Evolutionary conservation across 2,113 vertebrate genomes (phyloP).

Genomic region (Alexandromys fortis): DNA sequence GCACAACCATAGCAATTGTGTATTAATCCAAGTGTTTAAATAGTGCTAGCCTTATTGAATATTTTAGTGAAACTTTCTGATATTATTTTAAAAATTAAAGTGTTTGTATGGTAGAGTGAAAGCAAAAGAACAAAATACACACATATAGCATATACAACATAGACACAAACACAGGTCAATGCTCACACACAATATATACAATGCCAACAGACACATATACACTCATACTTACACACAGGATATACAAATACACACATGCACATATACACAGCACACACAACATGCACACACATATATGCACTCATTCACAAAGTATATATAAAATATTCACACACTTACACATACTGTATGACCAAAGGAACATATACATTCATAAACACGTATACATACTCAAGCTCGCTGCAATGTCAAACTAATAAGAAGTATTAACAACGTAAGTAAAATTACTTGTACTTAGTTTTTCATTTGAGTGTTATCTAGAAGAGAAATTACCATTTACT

Average conservation of each 20-base stretch:
- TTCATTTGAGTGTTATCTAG: neutral
- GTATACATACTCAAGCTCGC: neutral
- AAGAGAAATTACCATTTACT: neutral
- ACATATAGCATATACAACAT: neutral
- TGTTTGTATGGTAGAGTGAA: neutral
- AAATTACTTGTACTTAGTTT: neutral
- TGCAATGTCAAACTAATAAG: neutral
- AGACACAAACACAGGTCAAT: neutral
- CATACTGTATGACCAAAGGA: neutral
- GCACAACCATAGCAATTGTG: neutral
- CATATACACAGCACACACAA: neutral
- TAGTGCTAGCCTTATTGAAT: neutral
- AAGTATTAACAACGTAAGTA: conserved; percentile 3
- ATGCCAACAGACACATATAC: no score
- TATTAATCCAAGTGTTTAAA: neutral
- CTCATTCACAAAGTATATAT: neutral
- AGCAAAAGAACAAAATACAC: neutral
- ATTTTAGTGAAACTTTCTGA: conserved; percentile 19
- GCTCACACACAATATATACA: neutral
- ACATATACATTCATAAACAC: neutral
- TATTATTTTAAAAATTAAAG: neutral
- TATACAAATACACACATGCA: neutral
- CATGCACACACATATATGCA: neutral
- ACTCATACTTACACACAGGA: neutral
- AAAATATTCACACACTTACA: neutral